Evolutionary conservation across 2,113 vertebrate species (phyloP).

Genomic region (Grallaria varia): DNA sequence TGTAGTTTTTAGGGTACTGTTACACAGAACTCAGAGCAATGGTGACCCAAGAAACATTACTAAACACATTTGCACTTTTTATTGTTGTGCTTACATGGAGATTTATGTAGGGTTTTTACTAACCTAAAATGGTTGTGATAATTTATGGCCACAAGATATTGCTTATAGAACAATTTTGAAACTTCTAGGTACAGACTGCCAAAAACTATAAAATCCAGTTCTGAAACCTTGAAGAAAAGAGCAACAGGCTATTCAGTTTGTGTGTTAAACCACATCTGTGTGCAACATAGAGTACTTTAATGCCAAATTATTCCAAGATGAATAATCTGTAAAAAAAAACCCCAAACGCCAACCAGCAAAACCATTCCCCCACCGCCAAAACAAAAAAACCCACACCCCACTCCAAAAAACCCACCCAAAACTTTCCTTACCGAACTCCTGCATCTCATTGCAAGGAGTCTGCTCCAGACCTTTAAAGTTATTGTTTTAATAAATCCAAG

Average conservation of each 20-base stretch:
- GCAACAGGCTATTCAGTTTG: slow-evolving; percentile 3
- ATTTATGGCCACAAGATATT: slow-evolving; percentile 61
- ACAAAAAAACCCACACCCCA: not conserved
- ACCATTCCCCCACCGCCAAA: no score
- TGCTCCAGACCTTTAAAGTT: not conserved
- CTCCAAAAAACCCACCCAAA: not conserved
- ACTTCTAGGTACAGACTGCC: slow-evolving; percentile 40
- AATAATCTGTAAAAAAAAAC: not conserved
- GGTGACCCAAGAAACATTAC: slow-evolving; percentile 49
- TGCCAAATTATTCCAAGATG: slow-evolving; percentile 37
- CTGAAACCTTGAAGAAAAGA: slow-evolving; percentile 53
- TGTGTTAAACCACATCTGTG: slow-evolving; percentile 53
- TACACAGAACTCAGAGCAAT: slow-evolving; percentile 15
- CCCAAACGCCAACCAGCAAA: not conserved
- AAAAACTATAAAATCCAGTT: slow-evolving; percentile 53
- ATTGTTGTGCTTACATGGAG: slow-evolving; percentile 50
- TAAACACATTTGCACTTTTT: slow-evolving; percentile 64
- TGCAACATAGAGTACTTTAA: slow-evolving; percentile 16
- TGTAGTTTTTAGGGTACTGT: slow-evolving; percentile 49
- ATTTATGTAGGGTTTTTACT: slow-evolving; percentile 60
- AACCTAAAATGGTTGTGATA: slow-evolving; percentile 48
- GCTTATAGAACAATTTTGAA: slow-evolving; percentile 59
- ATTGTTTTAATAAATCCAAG: slow-evolving; percentile 2
- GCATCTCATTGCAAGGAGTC: not conserved
- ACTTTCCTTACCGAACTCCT: not conserved